Evolutionary conservation across 2,113 vertebrate species (phyloP).

Genomic region (Patagioenas fasciata): DNA sequence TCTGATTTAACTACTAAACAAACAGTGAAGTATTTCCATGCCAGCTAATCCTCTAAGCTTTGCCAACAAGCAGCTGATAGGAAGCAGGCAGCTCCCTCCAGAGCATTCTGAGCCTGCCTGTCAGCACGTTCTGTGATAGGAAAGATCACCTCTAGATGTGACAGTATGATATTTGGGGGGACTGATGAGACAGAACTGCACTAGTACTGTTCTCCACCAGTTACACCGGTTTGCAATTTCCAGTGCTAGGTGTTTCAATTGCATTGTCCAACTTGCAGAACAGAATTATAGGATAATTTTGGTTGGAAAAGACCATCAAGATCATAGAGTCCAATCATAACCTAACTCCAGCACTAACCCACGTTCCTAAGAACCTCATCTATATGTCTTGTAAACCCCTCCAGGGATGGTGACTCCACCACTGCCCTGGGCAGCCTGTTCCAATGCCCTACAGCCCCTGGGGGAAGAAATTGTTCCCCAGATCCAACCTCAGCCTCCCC

Average conservation of each 20-base stretch:
- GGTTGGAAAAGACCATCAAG: too few species aligned
- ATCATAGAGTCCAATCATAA: too few species aligned
- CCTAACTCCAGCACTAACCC: too few species aligned
- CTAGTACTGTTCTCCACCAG: neutral
- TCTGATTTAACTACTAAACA: neutral
- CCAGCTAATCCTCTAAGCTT: neutral
- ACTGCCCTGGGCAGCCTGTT: too few species aligned
- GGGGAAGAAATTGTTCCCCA: too few species aligned
- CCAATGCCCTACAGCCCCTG: too few species aligned
- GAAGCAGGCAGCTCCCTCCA: neutral
- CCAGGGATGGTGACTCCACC: too few species aligned
- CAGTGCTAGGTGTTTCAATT: neutral
- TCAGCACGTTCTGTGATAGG: neutral
- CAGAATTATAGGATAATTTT: too few species aligned
- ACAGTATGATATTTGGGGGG: neutral
- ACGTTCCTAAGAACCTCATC: too few species aligned
- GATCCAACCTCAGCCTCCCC: too few species aligned
- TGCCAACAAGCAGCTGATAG: neutral
- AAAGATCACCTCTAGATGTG: neutral
- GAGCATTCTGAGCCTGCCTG: neutral
- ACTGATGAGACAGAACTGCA: rapidly evolving
- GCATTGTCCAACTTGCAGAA: neutral
- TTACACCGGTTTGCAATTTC: neutral
- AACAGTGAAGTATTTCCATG: neutral
- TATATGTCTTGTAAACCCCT: too few species aligned